Percentiles rank a stretch among this genome's conserved stretches.
These are phyloP conservation scores for Hepsetus odoe DNA, from an alignment of 2,113 vertebrate species.

Conservation along the genomic window DNA sequence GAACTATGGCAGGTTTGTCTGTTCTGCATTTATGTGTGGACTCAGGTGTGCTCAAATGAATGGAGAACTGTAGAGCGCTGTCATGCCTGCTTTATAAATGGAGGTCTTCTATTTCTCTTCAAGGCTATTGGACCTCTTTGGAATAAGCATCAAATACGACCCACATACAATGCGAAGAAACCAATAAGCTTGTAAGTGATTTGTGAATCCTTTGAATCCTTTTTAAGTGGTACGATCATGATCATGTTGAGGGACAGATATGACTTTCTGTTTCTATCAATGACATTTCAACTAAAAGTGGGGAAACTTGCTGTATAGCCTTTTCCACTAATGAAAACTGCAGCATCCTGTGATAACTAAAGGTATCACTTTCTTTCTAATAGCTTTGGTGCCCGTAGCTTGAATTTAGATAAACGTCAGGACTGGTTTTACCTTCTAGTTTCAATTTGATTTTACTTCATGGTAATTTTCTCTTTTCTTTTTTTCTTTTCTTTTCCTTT, in stretches of 20 bases:
- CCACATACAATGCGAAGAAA: constrained; percentile 63
- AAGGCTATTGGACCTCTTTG: constrained; percentile 75
- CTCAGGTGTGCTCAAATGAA: background rate
- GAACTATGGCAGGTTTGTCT: constrained; percentile 74
- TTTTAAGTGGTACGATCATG: background rate
- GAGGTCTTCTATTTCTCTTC: background rate
- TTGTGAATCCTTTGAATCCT: background rate
- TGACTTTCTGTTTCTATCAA: background rate
- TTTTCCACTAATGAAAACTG: background rate
- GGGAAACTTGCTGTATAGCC: background rate
- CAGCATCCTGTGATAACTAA: background rate
- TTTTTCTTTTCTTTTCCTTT: background rate
- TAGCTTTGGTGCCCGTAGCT: background rate
- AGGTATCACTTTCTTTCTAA: background rate
- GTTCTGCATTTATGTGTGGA: background rate
- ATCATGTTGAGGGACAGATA: background rate
- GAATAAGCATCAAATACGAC: constrained; percentile 74
- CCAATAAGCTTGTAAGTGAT: constrained; percentile 74
- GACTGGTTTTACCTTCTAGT: too few relatives aligned
- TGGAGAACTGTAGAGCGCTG: background rate
- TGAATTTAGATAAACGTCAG: background rate
- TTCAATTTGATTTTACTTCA: too few relatives aligned
- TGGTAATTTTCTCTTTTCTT: background rate
- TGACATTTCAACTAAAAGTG: background rate
- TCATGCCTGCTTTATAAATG: background rate